Evolutionary conservation across 2,888 invertebrate species (phyloP).

Genomic region (Helicoverpa assulta): DNA sequence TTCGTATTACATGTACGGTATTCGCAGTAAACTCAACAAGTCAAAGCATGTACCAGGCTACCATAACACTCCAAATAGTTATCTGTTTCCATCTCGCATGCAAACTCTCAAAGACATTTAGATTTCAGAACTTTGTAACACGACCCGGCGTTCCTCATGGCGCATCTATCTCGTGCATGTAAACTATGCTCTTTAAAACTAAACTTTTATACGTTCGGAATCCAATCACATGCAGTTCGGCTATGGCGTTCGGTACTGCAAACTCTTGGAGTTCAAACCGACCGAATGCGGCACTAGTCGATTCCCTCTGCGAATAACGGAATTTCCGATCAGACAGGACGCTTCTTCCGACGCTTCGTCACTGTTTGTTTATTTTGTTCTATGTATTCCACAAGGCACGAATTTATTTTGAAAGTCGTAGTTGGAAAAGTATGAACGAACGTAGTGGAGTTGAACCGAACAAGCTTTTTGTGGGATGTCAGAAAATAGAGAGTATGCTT

Average conservation of each 20-base stretch:
- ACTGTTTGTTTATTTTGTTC: conserved; percentile 75
- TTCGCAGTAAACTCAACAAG: conserved; percentile 3
- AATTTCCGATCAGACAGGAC: conserved; percentile 83
- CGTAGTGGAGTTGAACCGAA: conserved; percentile 12
- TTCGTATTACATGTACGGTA: conserved; percentile 3
- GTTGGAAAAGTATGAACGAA: conserved; percentile 41
- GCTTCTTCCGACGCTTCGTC: conserved; percentile 68
- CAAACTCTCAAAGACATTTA: conserved; percentile 56
- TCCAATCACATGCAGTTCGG: conserved; percentile 82
- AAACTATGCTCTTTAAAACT: conserved; percentile 78
- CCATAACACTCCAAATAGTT: conserved; percentile 44
- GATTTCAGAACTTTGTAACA: conserved; percentile 55
- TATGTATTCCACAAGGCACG: conserved; percentile 63
- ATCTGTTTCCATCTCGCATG: conserved; percentile 40
- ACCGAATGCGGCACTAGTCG: conserved; percentile 76
- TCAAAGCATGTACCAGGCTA: conserved; percentile 29
- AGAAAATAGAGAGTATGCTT: conserved; percentile 10
- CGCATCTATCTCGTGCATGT: conserved; percentile 50
- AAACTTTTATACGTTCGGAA: conserved; percentile 81
- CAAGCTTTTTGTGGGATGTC: conserved; percentile 25
- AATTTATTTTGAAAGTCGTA: conserved; percentile 60
- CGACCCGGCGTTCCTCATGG: conserved; percentile 30
- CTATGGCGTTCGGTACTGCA: conserved; percentile 67
- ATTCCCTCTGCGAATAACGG: conserved; percentile 87
- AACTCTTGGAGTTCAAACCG: conserved; percentile 77